A percentile compares a stretch with the other conserved stretches of the same genome.
Conservation (phyloP, 2,888 invertebrate species). For the Cremastinae sp. region DNA sequence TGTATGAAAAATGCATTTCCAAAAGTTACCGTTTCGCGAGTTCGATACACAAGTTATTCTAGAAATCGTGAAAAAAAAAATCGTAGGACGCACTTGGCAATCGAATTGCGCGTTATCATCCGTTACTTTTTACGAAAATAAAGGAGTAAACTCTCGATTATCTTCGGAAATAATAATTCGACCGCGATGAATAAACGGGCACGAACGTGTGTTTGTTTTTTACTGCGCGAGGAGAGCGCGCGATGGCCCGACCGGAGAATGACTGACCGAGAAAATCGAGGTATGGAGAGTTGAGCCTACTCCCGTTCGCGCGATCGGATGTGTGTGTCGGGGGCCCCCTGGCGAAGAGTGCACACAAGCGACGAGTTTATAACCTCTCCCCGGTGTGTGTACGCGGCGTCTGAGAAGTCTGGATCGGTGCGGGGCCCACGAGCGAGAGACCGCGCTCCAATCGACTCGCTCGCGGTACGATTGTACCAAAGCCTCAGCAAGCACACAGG, state of each 20-base stretch:
- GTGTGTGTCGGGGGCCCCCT: constrained; percentile 23
- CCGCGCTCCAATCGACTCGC: background rate
- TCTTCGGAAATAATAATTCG: background rate
- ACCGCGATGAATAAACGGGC: background rate
- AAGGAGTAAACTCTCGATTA: background rate
- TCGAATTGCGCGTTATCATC: too few species aligned
- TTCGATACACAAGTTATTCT: too few species aligned
- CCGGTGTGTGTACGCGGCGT: constrained; percentile 11
- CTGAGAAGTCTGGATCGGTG: constrained; percentile 17
- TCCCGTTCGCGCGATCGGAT: constrained; percentile 24
- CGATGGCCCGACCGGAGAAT: constrained; percentile 53
- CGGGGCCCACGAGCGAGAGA: background rate
- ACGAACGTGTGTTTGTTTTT: constrained; percentile 5
- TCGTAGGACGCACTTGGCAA: too few species aligned
- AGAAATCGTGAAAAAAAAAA: too few species aligned
- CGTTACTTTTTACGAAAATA: too few species aligned
- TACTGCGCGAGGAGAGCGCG: constrained; percentile 38
- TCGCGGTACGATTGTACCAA: too few species aligned
- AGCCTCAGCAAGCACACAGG: constrained; percentile 18
- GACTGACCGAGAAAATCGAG: constrained; percentile 57
- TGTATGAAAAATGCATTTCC: too few species aligned
- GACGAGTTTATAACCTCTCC: constrained; percentile 43
- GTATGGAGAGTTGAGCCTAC: constrained; percentile 31
- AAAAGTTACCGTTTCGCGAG: too few species aligned
- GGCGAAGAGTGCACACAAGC: constrained; percentile 31